Evolutionary conservation across 2,797 vertebrate genomes (phyloP), one percentile per base, ranked within the genome.

Genomic region (Ambastaia sidthimunki): DNA sequence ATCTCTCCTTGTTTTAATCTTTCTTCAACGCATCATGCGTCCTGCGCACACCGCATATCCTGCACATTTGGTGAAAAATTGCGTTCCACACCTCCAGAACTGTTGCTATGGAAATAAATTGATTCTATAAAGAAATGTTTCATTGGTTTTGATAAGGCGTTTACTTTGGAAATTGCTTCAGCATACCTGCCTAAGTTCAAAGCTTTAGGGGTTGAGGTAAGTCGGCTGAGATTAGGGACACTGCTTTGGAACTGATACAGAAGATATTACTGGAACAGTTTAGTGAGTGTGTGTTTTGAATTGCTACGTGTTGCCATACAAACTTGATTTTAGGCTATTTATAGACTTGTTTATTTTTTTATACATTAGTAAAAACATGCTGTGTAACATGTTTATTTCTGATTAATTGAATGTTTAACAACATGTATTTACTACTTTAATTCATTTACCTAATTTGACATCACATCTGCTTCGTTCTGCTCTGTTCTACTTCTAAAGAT

Each of bases 101-200:
- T 28, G 59, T 65, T 71, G 19, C 47, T 54, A 78, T 78, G 44
- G 21, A n/a, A 52, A 78, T 34, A 62, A 50, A 70, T 62, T 54
- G 37, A 70, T 78, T 62, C 4, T 16, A 78, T 2, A 3, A 70
- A 19, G 28, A 78, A 71, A 54, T 1, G 3, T 62, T 60, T 70
- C 3, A 70, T 71, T 78, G 5, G 52, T 63, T 71, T 37, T 71
- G 68, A 78, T 52, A 52, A 63, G 55, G 13, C 5, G 2, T 71
- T 63, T 52, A 78, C 68, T 28, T 78, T 63, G n/a, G 4, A 78
- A 71, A 71, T 63, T 52, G 67, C 67, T 71, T 48, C 41, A 62
- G 55, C 41, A 62, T 71, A 52, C 54, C n/a, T 48, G 18, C 41
- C 66, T 48, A 60, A 37, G 25, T 62, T 62, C 50, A 78, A 78